Percentiles rank a stretch among this genome's conserved stretches.
These are phyloP conservation scores for Pegea sp. DNA, from an alignment of 23 tunicate species.

Conservation along the genomic window DNA sequence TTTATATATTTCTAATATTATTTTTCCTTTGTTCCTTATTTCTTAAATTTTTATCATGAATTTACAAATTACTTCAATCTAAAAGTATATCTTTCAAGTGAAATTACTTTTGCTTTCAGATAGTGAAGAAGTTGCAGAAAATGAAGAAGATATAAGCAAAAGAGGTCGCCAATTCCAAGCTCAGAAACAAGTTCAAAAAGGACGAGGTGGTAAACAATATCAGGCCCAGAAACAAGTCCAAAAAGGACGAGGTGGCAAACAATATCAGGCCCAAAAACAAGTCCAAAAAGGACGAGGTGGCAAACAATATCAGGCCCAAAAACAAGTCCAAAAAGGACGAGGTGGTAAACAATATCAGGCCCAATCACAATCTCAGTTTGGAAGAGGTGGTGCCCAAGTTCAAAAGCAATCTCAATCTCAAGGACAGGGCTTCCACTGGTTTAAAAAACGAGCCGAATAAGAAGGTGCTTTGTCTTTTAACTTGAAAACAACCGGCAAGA, in stretches of 20 bases:
- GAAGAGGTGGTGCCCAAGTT: not conserved
- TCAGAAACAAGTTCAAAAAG: slow-evolving; percentile 1
- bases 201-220: not conserved
- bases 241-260: not conserved
- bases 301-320: not conserved
- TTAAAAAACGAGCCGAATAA: no score
- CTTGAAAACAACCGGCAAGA: no score
- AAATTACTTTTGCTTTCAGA: no score
- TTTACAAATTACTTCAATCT: no score
- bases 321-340: not conserved
- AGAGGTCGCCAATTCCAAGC: not conserved
- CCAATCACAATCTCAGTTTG: not conserved
- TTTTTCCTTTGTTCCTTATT: no score
- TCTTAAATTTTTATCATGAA: no score
- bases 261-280: not conserved
- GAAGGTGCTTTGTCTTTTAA: no score
- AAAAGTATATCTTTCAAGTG: no score
- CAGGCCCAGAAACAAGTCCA: slow-evolving; percentile 1
- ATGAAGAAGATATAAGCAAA: no score
- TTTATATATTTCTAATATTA: no score
- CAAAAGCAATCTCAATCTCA: not conserved
- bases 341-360: not conserved
- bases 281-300: not conserved
- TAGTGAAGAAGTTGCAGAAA: no score
- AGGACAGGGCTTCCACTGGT: no score